Evolutionary conservation across 2,888 invertebrate genomes (phyloP).

Genomic region (Epinotia brunnichana): DNA sequence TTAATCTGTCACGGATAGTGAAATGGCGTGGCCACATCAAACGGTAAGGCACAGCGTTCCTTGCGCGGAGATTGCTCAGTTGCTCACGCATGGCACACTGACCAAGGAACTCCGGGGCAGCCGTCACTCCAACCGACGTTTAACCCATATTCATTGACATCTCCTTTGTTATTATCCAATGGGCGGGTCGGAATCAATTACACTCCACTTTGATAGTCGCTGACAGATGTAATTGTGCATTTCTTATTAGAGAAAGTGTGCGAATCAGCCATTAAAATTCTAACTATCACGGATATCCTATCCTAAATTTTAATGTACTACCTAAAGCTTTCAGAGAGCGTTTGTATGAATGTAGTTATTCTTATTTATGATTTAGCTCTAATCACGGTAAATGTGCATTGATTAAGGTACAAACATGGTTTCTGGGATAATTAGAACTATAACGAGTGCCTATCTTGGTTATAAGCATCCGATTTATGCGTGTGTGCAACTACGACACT

Average conservation of each 20-base stretch:
- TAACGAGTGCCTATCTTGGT: not conserved
- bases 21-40: constrained; percentile 47
- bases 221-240: constrained; percentile 39
- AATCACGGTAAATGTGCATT: not conserved
- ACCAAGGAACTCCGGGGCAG: constrained; percentile 62
- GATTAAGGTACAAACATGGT: not conserved
- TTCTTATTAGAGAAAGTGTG: constrained; percentile 39
- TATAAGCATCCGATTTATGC: not conserved
- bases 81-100: constrained; percentile 70
- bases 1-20: constrained; percentile 41
- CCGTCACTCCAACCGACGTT: constrained; percentile 57
- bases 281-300: constrained; percentile 41
- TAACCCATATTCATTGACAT: constrained; percentile 40
- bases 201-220: constrained; percentile 35
- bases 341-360: not conserved
- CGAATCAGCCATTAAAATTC: constrained; percentile 36
- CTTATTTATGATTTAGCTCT: not conserved
- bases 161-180: constrained; percentile 43
- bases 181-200: constrained; percentile 43
- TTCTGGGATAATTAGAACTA: not conserved
- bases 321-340: not conserved
- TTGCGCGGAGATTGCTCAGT: constrained; percentile 60
- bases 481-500: not conserved
- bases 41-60: constrained; percentile 55
- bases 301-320: constrained; percentile 12